Conservation (phyloP, 1,140 invertebrate genomes). For the Eueides isabella region DNA sequence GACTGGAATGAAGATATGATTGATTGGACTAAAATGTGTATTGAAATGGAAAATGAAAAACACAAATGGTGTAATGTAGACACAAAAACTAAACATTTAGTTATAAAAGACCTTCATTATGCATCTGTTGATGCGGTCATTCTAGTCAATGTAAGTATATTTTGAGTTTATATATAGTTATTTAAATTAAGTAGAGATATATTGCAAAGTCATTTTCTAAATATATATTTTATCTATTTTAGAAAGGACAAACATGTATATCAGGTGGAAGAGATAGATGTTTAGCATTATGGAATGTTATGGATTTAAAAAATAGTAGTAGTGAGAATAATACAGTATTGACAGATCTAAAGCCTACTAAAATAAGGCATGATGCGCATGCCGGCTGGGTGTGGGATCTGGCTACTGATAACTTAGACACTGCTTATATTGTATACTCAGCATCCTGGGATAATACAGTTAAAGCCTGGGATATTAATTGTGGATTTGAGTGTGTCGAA, state of each 20-base stretch:
- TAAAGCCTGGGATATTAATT: constrained; percentile 74
- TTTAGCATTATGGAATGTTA: constrained; percentile 68
- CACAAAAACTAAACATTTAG: constrained; percentile 65
- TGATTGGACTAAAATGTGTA: constrained; percentile 72
- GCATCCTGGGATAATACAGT: constrained; percentile 81
- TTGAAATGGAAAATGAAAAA: constrained; percentile 69
- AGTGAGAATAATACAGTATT: constrained; percentile 46
- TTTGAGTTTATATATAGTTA: not conserved
- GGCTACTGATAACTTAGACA: constrained; percentile 59
- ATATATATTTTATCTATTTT: constrained; percentile 20
- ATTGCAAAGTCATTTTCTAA: not conserved
- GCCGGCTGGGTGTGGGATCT: constrained; percentile 79
- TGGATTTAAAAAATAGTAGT: constrained; percentile 51
- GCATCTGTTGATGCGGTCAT: constrained; percentile 77
- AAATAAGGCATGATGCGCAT: constrained; percentile 67
- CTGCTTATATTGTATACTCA: constrained; percentile 65
- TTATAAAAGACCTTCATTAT: constrained; percentile 75
- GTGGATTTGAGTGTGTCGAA: constrained; percentile 62
- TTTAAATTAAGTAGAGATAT: not conserved
- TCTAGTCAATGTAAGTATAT: constrained; percentile 74
- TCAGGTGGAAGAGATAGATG: constrained; percentile 76
- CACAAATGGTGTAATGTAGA: constrained; percentile 72
- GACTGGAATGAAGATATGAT: constrained; percentile 54
- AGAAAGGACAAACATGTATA: constrained; percentile 74
- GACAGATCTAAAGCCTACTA: constrained; percentile 53